Conservation (phyloP, 2,113 vertebrate genomes). For the Chloroceryle aenea region DNA sequence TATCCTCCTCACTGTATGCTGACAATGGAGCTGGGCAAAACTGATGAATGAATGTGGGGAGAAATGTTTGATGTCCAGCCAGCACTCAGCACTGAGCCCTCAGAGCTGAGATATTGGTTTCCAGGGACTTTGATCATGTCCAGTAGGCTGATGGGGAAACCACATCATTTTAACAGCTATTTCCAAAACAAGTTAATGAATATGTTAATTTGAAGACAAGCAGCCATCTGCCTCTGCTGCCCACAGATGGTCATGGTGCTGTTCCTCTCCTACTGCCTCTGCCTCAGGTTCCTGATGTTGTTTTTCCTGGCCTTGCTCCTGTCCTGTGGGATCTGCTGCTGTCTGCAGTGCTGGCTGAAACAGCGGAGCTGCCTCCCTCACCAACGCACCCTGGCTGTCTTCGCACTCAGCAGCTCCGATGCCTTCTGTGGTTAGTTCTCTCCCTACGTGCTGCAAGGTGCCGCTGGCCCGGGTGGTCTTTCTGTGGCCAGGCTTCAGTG, state of each 20-base stretch:
- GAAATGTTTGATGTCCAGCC: conserved; percentile 15
- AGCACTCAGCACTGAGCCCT: background rate
- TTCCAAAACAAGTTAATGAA: conserved; percentile 45
- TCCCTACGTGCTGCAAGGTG: background rate
- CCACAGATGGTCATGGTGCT: background rate
- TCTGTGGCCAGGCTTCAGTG: background rate
- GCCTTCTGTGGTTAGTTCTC: conserved; percentile 62
- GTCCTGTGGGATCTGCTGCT: conserved; percentile 68
- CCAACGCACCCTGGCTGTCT: conserved; percentile 60
- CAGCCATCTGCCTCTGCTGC: conserved; percentile 40
- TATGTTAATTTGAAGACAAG: conserved; percentile 41
- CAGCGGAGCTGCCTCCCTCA: background rate
- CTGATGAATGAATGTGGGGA: background rate
- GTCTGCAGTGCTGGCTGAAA: conserved; percentile 70
- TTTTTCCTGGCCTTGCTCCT: conserved; percentile 64
- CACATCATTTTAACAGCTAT: background rate
- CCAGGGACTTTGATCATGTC: background rate
- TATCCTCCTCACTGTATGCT: background rate
- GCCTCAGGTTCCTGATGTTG: conserved; percentile 66
- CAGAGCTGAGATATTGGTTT: background rate
- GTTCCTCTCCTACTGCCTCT: conserved; percentile 21
- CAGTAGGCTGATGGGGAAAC: background rate
- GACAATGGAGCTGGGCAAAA: conserved; percentile 29
- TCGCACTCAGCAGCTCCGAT: conserved; percentile 64
- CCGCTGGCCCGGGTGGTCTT: background rate